Conservation (phyloP, 2,797 vertebrate species). For the Sebastes cheni region DNA sequence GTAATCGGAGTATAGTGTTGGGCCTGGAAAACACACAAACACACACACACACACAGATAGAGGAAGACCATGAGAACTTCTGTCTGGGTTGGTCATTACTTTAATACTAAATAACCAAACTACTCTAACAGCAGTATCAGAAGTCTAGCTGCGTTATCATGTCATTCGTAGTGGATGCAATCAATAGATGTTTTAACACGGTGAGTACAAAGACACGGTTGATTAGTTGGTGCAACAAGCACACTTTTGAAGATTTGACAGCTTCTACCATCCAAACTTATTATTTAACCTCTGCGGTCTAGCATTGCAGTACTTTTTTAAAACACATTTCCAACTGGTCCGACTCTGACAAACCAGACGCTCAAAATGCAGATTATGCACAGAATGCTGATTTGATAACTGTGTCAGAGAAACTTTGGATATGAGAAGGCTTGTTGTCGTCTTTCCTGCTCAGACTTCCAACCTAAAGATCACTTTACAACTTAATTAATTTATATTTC, state of each 20-base stretch:
- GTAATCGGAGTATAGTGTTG: slow-evolving; percentile 90
- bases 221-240: neutral
- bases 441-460: no score
- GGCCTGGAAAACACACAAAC: slow-evolving; percentile 77
- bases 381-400: no score
- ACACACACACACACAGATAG: neutral
- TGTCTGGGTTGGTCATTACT: neutral
- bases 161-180: neutral
- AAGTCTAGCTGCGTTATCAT: neutral
- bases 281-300: neutral
- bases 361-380: no score
- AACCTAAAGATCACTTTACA: no score
- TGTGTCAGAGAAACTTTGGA: no score
- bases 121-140: neutral
- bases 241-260: neutral
- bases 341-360: no score
- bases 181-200: neutral
- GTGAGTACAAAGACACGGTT: neutral
- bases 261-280: neutral
- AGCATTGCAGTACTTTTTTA: neutral
- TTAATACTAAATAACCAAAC: neutral
- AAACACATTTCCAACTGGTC: no score
- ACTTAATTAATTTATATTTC: no score
- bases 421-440: no score
- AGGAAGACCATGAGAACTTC: neutral